Base-by-base conservation (phyloP, 2,888 invertebrate species). In the Portevinia maculata region DNA sequence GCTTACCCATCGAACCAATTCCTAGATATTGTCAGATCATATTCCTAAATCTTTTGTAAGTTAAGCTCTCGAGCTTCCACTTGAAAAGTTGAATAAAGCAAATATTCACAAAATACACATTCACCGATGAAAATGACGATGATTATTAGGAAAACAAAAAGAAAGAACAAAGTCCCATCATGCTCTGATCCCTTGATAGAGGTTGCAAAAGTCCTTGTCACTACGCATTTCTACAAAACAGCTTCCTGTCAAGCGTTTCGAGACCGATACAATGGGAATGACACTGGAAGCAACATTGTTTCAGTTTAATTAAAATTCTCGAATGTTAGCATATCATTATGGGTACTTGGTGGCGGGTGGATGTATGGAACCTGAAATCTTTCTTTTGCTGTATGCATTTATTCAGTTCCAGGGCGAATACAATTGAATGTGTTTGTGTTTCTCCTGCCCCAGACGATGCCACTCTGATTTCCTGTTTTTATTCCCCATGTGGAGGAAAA, bases 261-360 rank as follows among this genome's bases (percentile, higher is more conserved):
- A 65, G 60, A 60, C 50, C 59, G 34, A 34, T 69, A 76, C 71
- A 81, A 70, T 67, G 59, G 65, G 41, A 78, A 67, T 60, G 37
- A 60, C 71, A 53, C 50, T 83, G 52, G 30, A 19, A 67, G 78
- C 67, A 73, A 83, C 83, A 78, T 83, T 83, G 78, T 83, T 83
- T 83, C 83, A 83, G 67, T 83, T 78, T 83, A 83, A 83, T 83
- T 83, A 83, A 83, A 83, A 78, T 73, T 78, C 83, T 83, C 62
- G 62, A 73, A 83, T 83, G 83, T 83, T 83, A 78, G 83, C 83
- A 83, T 83, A 73, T 83, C 83, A 83, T 83, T 83, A 76, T 71
- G 78, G 71, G 65, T 48, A 65, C 60, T 71, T 15, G 53, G 64
- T 13, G 65, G 76, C 19, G 70, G 69, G 28, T 13, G 32, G 24